Evolutionary conservation across 2,797 vertebrate species (phyloP).

Genomic region (Phoeniculus purpureus): DNA sequence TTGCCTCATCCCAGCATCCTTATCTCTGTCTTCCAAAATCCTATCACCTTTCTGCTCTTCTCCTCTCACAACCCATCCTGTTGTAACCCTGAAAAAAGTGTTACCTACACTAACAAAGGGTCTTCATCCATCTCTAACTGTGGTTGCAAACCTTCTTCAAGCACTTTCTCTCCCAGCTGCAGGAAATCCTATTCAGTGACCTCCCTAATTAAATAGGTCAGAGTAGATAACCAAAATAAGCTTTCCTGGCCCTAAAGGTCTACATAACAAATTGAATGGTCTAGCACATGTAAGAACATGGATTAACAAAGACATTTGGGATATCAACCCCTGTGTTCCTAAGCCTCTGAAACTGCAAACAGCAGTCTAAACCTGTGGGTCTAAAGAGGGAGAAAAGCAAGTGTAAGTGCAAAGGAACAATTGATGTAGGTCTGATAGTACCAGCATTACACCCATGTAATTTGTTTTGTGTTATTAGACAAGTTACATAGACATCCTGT

Average conservation of each 20-base stretch:
- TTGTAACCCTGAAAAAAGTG: slow-evolving; percentile 35
- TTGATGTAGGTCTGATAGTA: background rate
- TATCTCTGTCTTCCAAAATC: background rate
- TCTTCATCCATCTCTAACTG: slow-evolving; percentile 43
- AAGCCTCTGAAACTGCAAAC: slow-evolving; percentile 18
- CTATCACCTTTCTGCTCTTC: background rate
- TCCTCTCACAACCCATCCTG: background rate
- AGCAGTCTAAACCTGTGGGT: background rate
- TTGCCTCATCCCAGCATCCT: background rate
- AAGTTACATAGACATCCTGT: slow-evolving; percentile 18
- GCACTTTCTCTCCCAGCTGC: slow-evolving; percentile 44
- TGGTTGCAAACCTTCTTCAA: slow-evolving; percentile 53
- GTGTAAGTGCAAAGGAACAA: background rate
- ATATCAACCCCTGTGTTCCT: background rate
- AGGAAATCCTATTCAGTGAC: slow-evolving; percentile 58
- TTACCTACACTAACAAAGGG: slow-evolving; percentile 28
- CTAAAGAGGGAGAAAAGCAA: slow-evolving; percentile 19
- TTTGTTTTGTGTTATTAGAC: slow-evolving; percentile 60
- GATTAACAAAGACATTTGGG: slow-evolving; percentile 36
- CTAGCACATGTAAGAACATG: slow-evolving; percentile 32
- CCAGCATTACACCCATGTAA: background rate
- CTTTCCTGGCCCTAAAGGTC: slow-evolving; percentile 30
- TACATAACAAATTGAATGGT: slow-evolving; percentile 55
- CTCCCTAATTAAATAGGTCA: slow-evolving; percentile 52
- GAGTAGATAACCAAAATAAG: slow-evolving; percentile 63